phyloP scores from a whole-genome alignment of 2,888 invertebrate species.

The Drosophila acutilabella region DNA sequence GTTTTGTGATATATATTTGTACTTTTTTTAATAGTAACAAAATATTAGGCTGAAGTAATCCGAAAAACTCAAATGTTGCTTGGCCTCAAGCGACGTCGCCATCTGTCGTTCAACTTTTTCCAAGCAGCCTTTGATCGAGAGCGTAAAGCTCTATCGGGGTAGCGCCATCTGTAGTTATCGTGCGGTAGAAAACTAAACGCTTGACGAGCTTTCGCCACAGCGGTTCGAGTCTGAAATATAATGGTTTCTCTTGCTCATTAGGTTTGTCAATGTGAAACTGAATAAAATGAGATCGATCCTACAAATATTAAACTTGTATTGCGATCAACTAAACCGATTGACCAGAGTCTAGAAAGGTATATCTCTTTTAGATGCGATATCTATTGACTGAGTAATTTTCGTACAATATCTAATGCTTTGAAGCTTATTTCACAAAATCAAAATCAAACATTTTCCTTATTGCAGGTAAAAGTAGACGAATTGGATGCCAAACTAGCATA shows the following conservation, averaged over 20 bases:
- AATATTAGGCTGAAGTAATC: constrained; percentile 27
- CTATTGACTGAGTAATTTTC: too few relatives aligned
- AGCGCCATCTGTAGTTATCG: constrained; percentile 1
- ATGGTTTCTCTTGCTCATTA: not conserved
- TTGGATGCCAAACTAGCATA: constrained; percentile 94
- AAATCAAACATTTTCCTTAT: constrained; percentile 14
- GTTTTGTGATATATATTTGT: constrained; percentile 34
- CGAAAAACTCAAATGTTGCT: constrained; percentile 51
- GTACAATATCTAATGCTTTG: too few relatives aligned
- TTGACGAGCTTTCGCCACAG: not conserved
- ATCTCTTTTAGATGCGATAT: too few relatives aligned
- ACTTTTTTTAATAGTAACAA: constrained; percentile 24
- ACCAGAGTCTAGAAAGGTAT: too few relatives aligned
- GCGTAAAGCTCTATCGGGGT: not conserved
- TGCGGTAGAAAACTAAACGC: not conserved
- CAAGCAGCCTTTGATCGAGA: constrained; percentile 34
- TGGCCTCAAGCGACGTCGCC: constrained; percentile 4
- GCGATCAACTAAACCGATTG: too few relatives aligned
- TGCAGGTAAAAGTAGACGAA: constrained; percentile 89
- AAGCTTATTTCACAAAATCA: not conserved
- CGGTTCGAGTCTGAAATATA: not conserved
- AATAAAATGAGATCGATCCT: too few relatives aligned
- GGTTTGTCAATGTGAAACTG: too few relatives aligned
- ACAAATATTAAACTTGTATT: too few relatives aligned
- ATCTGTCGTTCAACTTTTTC: constrained; percentile 9